Evolutionary conservation across 2,113 vertebrate species (phyloP), one percentile per base, ranked within the genome.

Genomic region (Nannobrachium achirus): DNA sequence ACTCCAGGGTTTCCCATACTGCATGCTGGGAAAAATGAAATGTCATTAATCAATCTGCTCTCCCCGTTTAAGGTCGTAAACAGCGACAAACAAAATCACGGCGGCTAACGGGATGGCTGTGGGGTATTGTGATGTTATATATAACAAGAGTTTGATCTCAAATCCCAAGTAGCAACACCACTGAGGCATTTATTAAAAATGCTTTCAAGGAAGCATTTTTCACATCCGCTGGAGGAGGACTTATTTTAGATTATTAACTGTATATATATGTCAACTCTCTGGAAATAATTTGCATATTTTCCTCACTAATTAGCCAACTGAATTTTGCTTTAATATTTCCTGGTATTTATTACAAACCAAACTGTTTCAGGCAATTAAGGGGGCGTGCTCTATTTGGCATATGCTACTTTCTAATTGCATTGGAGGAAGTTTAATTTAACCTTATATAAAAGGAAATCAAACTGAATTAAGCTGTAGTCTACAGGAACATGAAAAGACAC

Each of bases 21-120:
- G 77, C 84, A 88, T 82, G 73, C 79, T 80, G 83, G 77, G 71
- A 85, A 83, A 90, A 82, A 89, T 89, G 80, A 91, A 90, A 81
- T 78, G 68, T 63, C 66, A 85, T 90, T 65, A 83, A 90, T 90
- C 88, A 88, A 83, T 88, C 64, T 50, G 66, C 40, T 11, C 40
- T 79, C 39, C 20, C 56, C 68, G 66, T 86, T 83, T 75, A 82
- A 82, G 82, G 80, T 76, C 71, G 46, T 64, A 64, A 67, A 84
- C 71, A 75, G 64, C n/a, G 49, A 62, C 42, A 57, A 65, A 69
- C 9, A 33, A 56, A 50, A 59, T 51, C 59, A 56, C 71, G 67
- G 76, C 83, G 86, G 83, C 71, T 72, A 86, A 83, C 15, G 1
- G 71, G 81, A 83, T 51, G 66, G 25, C 25, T 33, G 25, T 33